Evolutionary conservation across 37 sponge, comb jelly and placozoan species (phyloP).

Genomic region (Dysidea cf. avara): DNA sequence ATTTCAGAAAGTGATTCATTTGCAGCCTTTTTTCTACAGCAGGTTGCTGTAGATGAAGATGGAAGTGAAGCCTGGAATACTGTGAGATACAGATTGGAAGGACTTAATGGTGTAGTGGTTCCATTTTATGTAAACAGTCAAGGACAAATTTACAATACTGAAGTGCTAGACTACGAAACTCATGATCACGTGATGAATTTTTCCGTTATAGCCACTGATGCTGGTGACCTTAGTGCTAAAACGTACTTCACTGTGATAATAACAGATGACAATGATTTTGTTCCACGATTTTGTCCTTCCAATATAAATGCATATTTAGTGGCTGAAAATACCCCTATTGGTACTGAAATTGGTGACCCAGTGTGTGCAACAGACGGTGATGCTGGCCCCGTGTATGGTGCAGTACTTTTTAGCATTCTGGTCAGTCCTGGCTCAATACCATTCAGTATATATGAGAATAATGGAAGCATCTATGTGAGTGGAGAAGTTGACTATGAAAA

Average conservation of each 20-base stretch:
- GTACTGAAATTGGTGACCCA: slow-evolving; percentile 7
- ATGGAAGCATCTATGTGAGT: slow-evolving; percentile 14
- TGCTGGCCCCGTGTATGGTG: slow-evolving; percentile 29
- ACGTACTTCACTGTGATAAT: slow-evolving; percentile 34
- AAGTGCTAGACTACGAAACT: slow-evolving; percentile 23
- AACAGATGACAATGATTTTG: slow-evolving; percentile 53
- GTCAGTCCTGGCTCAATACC: neutral
- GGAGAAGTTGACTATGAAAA: slow-evolving; percentile 37
- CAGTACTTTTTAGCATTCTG: neutral
- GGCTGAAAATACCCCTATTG: slow-evolving; percentile 25
- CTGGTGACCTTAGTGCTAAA: slow-evolving; percentile 17
- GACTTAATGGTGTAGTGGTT: neutral
- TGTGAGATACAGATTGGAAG: neutral
- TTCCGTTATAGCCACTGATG: slow-evolving; percentile 22
- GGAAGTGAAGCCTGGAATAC: slow-evolving; percentile 2
- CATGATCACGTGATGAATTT: slow-evolving; percentile 11
- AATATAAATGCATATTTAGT: neutral
- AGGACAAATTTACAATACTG: slow-evolving; percentile 18
- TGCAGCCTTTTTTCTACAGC: slow-evolving; percentile 12
- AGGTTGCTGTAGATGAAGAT: slow-evolving; percentile 34
- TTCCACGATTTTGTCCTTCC: slow-evolving; percentile 17
- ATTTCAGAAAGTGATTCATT: slow-evolving; percentile 21
- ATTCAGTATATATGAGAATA: neutral
- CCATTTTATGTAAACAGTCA: slow-evolving; percentile 29
- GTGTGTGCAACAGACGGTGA: slow-evolving; percentile 55